Evolutionary conservation across 2,797 vertebrate genomes (phyloP).

Genomic region (Sebastes hopkinsi): DNA sequence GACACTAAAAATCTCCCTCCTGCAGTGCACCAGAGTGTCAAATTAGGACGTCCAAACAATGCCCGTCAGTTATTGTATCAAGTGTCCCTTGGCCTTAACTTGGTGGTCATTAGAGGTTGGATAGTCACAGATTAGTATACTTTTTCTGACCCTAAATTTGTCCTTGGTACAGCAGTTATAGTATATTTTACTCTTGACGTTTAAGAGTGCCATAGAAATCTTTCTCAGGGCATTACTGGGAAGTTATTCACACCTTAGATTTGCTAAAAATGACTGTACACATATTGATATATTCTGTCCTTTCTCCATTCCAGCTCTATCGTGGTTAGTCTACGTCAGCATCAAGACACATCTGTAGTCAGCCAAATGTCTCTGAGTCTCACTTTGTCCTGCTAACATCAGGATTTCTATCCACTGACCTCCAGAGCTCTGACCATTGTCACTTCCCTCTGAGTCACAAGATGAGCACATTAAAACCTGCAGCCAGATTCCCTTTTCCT

Average conservation of each 20-base stretch:
- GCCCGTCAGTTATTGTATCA: slow-evolving; percentile 7
- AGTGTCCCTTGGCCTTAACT: slow-evolving; percentile 4
- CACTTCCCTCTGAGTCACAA: slow-evolving; percentile 58
- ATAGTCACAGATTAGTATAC: background rate
- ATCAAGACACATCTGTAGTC: background rate
- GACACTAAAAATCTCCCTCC: slow-evolving; percentile 20
- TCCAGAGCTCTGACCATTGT: background rate
- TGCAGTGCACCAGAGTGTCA: slow-evolving; percentile 25
- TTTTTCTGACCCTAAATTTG: background rate
- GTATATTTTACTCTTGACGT: background rate
- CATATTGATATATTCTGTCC: background rate
- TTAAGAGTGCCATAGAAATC: slow-evolving; percentile 10
- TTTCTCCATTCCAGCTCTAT: background rate
- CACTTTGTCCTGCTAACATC: background rate
- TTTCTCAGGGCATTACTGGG: slow-evolving; percentile 23
- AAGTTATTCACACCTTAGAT: background rate
- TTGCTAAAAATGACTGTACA: background rate
- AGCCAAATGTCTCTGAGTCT: background rate
- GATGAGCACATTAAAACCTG: slow-evolving; percentile 11
- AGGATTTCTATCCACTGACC: background rate
- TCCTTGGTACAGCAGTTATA: background rate
- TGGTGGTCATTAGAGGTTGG: slow-evolving; percentile 19
- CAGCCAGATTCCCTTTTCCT: slow-evolving; percentile 24
- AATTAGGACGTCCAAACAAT: background rate
- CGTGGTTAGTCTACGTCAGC: background rate